A percentile compares a stretch with the other conserved stretches of the same genome.
Conservation (phyloP, 2,888 invertebrate species). For the Heliconius ismenius region DNA sequence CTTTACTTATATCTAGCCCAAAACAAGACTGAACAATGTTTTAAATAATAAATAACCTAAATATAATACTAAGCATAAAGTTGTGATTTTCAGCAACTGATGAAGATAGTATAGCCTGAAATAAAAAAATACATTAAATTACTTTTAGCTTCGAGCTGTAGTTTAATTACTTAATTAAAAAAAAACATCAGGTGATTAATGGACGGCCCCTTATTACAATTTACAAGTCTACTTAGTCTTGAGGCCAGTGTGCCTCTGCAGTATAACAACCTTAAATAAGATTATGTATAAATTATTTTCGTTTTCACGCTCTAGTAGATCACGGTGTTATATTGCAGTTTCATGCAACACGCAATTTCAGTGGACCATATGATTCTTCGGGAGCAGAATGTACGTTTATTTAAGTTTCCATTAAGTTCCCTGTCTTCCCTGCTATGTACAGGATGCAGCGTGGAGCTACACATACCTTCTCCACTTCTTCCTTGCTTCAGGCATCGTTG, state of each 20-base stretch:
- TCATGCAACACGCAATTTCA: not conserved
- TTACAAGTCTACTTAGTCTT: no score
- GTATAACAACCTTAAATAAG: no score
- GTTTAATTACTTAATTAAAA: no score
- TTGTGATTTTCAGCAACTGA: constrained; percentile 64
- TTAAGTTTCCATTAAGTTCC: not conserved
- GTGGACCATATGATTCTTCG: no score
- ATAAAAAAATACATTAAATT: constrained; percentile 45
- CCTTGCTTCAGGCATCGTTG: constrained; percentile 86
- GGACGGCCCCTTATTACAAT: no score
- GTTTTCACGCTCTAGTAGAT: no score
- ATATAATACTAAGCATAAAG: constrained; percentile 52
- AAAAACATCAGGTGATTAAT: no score
- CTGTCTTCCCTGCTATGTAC: not conserved
- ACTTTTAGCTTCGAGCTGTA: no score
- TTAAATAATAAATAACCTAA: constrained; percentile 40
- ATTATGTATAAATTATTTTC: no score
- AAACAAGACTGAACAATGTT: not conserved
- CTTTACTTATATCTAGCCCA: not conserved
- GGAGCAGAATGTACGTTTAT: not conserved
- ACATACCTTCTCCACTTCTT: constrained; percentile 81
- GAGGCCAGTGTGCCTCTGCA: no score
- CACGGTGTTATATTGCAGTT: no score
- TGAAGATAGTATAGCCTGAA: constrained; percentile 76
- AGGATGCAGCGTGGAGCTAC: not conserved